Percentiles rank a stretch among this genome's conserved stretches.
These are phyloP conservation scores for Torymus auratus DNA, from an alignment of 2,888 invertebrate species.

Conservation along the genomic window DNA sequence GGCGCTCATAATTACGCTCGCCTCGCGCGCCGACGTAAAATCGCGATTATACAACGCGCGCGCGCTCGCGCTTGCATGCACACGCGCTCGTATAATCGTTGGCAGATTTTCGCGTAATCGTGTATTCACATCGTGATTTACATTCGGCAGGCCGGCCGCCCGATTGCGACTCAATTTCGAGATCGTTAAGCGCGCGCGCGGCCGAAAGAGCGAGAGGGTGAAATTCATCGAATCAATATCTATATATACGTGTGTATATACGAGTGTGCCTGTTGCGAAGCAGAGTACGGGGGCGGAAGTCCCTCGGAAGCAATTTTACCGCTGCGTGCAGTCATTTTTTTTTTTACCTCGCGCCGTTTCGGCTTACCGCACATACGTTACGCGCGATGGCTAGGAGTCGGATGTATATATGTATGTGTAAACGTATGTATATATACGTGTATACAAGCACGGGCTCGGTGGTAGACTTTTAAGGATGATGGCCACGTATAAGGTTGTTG, in stretches of 20 bases:
- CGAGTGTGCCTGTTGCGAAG: constrained; percentile 16
- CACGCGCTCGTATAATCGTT: constrained; percentile 20
- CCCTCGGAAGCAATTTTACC: constrained; percentile 24
- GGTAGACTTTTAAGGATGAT: not conserved
- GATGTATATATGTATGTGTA: too few species aligned
- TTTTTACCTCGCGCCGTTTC: constrained; percentile 8
- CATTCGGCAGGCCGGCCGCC: constrained; percentile 24
- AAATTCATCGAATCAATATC: constrained; percentile 24
- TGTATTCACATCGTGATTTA: constrained; percentile 44
- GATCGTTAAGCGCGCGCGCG: constrained; percentile 38
- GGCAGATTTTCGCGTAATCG: constrained; percentile 54
- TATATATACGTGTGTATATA: too few species aligned
- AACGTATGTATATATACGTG: too few species aligned
- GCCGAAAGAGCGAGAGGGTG: not conserved
- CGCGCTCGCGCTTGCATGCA: not conserved
- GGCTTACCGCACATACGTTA: not conserved
- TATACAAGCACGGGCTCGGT: too few species aligned
- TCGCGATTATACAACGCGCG: constrained; percentile 37
- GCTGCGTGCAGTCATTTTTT: not conserved
- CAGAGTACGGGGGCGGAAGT: not conserved
- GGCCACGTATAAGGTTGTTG: too few species aligned
- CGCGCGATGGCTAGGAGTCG: too few species aligned
- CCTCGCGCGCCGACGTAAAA: constrained; percentile 29
- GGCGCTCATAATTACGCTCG: constrained; percentile 39
- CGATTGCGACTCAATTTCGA: constrained; percentile 46